Base-by-base conservation (phyloP, 2,113 vertebrate genomes). In the Glareola pratincola region DNA sequence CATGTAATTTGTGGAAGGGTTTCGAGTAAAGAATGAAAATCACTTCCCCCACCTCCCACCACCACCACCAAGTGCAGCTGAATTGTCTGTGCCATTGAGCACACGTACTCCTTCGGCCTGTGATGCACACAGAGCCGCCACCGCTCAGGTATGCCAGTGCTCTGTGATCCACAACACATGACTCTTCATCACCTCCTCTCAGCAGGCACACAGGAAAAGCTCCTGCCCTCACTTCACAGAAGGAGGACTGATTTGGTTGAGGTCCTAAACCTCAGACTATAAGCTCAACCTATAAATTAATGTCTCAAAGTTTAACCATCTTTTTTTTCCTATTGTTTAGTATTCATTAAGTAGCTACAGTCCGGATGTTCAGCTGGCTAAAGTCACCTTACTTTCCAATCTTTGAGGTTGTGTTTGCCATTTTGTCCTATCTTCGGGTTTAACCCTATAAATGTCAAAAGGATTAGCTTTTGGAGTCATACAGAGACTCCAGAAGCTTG, bases 11-110 rank as follows among this genome's bases (percentile, higher is more conserved):
- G 26, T 85, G 47, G n/a, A 88, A 78, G 6, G 20, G 13, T 78
- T 88, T 74, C 78, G 15, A 84, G 15, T 51, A 77, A 87, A 56
- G 48, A 51, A 73, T 56, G n/a, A 77, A 66, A 88, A 90, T 48
- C 15, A 60, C 26, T 60, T 13, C 7, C 3, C 5, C 4, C 10
- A 12, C 6, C 4, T 26, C 2, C 5, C 4, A n/a, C 3, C 2
- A 48, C 47, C 21, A 9, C 47, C 47, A 48, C 47, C 20, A 69
- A 45, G 26, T 47, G 43, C 60, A 85, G 41, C 29, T 88, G 71
- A 94, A 67, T 26, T 20, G 19, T 81, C 74, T 37, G 0, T 90
- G 78, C 75, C 57, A 47, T 5, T 57, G 14, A 78, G 43, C 19
- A 22, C 53, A 8, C 34, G 17, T 57, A 23, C 21, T 81, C 50